Conservation (phyloP, 2,888 invertebrate species). For the Prosopocoilus inquinatus region DNA sequence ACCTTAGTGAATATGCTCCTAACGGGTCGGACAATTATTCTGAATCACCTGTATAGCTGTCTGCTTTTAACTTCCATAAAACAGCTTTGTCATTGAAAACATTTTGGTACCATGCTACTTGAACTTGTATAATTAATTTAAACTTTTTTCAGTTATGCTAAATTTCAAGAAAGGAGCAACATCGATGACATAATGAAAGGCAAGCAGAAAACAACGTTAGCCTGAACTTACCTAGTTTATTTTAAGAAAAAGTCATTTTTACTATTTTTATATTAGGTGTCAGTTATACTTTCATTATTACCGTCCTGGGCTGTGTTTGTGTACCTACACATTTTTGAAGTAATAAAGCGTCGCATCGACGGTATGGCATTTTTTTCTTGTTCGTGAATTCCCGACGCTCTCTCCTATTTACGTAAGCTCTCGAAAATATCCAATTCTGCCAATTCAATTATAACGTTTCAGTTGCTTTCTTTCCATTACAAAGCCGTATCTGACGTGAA, state of each 20-base stretch:
- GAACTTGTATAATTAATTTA: slow-evolving; percentile 41
- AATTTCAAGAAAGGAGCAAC: slow-evolving; percentile 40
- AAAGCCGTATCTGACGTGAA: slow-evolving; percentile 28
- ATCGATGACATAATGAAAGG: slow-evolving; percentile 37
- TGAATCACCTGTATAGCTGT: too few species aligned
- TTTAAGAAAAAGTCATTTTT: slow-evolving; percentile 5
- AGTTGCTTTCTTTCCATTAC: slow-evolving; percentile 35
- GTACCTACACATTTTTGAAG: too few species aligned
- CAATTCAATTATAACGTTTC: slow-evolving; percentile 30
- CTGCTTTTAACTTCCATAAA: too few species aligned
- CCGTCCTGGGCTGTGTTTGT: too few species aligned
- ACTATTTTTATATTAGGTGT: slow-evolving; percentile 6
- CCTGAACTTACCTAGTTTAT: slow-evolving; percentile 30
- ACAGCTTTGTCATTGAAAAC: too few species aligned
- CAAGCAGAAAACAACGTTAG: slow-evolving; percentile 42
- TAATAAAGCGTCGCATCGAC: too few species aligned
- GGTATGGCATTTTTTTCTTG: too few species aligned
- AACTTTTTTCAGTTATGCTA: slow-evolving; percentile 46
- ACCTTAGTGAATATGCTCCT: too few species aligned
- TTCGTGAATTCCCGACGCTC: neutral
- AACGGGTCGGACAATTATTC: too few species aligned
- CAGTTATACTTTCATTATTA: too few species aligned
- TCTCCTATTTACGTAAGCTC: slow-evolving; percentile 23
- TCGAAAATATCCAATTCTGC: slow-evolving; percentile 27
- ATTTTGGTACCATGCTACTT: too few species aligned